These are phyloP conservation scores for Oryzias javanicus DNA, from an alignment of 2,113 vertebrate species.

Conservation along the genomic window DNA sequence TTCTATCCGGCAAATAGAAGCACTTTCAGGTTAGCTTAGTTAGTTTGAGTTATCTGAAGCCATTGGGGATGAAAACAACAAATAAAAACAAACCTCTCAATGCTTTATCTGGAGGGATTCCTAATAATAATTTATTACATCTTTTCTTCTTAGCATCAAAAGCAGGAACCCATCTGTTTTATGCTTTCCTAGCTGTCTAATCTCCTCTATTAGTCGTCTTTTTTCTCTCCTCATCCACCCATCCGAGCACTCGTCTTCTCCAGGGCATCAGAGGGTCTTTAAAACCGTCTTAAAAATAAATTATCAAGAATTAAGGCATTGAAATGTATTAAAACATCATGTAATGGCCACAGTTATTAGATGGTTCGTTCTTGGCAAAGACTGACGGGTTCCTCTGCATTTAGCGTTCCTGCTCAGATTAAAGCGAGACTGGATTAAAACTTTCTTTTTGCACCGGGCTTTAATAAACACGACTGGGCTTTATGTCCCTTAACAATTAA, in stretches of 20 bases:
- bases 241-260: slow-evolving; percentile 31
- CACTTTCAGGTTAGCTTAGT: too few species aligned
- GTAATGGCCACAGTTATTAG: slow-evolving; percentile 24
- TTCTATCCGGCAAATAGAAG: too few species aligned
- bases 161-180: slow-evolving; percentile 45
- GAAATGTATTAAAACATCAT: slow-evolving; percentile 36
- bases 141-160: slow-evolving; percentile 19
- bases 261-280: slow-evolving; percentile 40
- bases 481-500: slow-evolving; percentile 66
- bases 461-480: slow-evolving; percentile 63
- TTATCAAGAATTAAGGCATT: slow-evolving; percentile 49
- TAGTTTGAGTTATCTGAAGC: too few species aligned
- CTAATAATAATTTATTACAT: background rate
- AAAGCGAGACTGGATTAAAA: slow-evolving; percentile 46
- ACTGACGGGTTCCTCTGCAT: slow-evolving; percentile 26
- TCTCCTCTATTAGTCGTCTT: slow-evolving; percentile 51
- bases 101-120: too few species aligned
- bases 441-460: slow-evolving; percentile 27
- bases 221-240: slow-evolving; percentile 11
- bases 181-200: slow-evolving; percentile 49
- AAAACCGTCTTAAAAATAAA: slow-evolving; percentile 61
- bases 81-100: too few species aligned
- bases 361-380: slow-evolving; percentile 31
- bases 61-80: too few species aligned
- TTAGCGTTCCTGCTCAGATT: slow-evolving; percentile 38